These are phyloP conservation scores for Lymantria dispar DNA, from an alignment of 2,888 invertebrate genomes.

Conservation along the genomic window DNA sequence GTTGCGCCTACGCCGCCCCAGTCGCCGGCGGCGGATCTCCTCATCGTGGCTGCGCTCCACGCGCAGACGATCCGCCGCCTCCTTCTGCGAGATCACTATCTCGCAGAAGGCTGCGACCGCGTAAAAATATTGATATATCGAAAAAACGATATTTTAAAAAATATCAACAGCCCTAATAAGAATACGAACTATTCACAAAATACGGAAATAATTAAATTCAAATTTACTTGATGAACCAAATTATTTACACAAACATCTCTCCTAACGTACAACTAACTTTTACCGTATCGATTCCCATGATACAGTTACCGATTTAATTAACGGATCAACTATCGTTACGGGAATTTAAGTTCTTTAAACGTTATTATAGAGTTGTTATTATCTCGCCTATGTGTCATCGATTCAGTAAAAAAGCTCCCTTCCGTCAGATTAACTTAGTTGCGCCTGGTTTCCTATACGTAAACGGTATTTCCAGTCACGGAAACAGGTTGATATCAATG, in stretches of 20 bases:
- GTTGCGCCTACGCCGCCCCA: no score
- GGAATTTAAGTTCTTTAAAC: not conserved
- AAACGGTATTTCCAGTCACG: not conserved
- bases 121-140: no score
- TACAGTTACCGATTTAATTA: conserved; percentile 13
- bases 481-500: not conserved
- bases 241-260: not conserved
- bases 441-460: not conserved
- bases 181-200: no score
- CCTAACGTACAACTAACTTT: not conserved
- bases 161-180: no score
- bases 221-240: not conserved
- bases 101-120: no score
- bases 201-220: no score
- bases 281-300: conserved; percentile 19
- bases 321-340: conserved; percentile 5
- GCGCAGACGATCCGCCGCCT: no score
- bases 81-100: no score
- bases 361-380: not conserved
- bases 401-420: not conserved
- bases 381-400: not conserved
- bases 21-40: no score
- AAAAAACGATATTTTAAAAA: no score
- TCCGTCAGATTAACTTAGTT: conserved; percentile 1
- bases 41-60: no score